A percentile compares a stretch with the other conserved stretches of the same genome.
Conservation (phyloP, 37 sponge, comb jelly and placozoan genomes). For the Oopsacas minuta region DNA sequence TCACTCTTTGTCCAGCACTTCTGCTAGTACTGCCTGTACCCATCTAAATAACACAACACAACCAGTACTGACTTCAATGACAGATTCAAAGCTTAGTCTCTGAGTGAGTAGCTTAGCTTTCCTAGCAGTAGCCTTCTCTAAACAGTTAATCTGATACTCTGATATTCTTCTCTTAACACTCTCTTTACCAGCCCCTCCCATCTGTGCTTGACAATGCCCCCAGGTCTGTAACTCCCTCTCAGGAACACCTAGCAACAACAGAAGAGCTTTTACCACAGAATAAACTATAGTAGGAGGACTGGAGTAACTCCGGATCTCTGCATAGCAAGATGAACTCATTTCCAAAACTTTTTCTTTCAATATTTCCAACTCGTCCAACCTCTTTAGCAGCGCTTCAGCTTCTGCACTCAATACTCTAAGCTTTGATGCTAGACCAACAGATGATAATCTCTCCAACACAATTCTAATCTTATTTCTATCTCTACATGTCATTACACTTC, state of each 20-base stretch:
- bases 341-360: not conserved
- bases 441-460: not conserved
- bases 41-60: constrained; percentile 1
- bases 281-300: not conserved
- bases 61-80: not conserved
- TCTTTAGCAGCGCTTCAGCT: not conserved
- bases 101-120: not conserved
- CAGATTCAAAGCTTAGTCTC: not conserved
- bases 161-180: not conserved
- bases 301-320: not conserved
- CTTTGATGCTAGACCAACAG: not conserved
- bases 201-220: not conserved
- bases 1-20: not conserved
- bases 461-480: not conserved
- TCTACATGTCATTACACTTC: not conserved
- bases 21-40: not conserved
- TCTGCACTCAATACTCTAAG: not conserved
- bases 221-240: not conserved
- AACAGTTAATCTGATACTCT: not conserved
- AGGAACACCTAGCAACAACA: not conserved
- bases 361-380: not conserved
- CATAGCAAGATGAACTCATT: not conserved
- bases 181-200: not conserved
- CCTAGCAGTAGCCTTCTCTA: not conserved
- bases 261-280: not conserved